Conservation (phyloP, 2,113 vertebrate species). For the Syngnathoides biaculeatus region DNA sequence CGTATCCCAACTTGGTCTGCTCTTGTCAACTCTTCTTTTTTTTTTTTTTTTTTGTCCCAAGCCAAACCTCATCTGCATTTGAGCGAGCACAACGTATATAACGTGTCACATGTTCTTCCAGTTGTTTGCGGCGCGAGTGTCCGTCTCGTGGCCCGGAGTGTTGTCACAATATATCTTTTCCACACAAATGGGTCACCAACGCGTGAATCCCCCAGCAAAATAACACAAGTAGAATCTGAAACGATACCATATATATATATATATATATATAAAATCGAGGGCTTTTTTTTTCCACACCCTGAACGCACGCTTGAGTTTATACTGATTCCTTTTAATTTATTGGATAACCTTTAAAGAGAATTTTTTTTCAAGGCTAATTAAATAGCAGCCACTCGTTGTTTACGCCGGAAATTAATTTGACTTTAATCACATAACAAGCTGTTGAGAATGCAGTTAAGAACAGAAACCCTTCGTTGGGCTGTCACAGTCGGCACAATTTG, state of each 20-base stretch:
- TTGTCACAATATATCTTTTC: constrained; percentile 29
- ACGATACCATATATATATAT: constrained; percentile 2
- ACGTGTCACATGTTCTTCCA: constrained; percentile 5
- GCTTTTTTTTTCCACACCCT: not conserved
- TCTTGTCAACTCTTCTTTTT: too few relatives aligned
- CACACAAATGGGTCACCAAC: constrained; percentile 40
- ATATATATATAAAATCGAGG: not conserved
- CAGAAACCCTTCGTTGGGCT: not conserved
- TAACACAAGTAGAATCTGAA: constrained; percentile 19
- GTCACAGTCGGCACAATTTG: not conserved
- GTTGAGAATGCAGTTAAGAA: not conserved
- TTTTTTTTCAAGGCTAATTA: not conserved
- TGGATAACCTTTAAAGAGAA: not conserved
- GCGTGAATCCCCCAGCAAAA: constrained; percentile 22
- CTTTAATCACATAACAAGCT: constrained; percentile 7
- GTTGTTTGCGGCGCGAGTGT: constrained; percentile 18
- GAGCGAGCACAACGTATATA: not conserved
- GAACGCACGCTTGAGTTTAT: not conserved
- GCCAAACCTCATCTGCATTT: not conserved
- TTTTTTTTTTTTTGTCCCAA: too few relatives aligned
- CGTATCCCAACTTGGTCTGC: too few relatives aligned
- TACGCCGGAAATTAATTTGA: not conserved
- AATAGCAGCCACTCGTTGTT: not conserved
- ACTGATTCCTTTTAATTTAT: not conserved
- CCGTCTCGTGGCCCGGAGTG: constrained; percentile 16